Evolutionary conservation across 2,113 vertebrate species (phyloP).

Genomic region (Grus americana): DNA sequence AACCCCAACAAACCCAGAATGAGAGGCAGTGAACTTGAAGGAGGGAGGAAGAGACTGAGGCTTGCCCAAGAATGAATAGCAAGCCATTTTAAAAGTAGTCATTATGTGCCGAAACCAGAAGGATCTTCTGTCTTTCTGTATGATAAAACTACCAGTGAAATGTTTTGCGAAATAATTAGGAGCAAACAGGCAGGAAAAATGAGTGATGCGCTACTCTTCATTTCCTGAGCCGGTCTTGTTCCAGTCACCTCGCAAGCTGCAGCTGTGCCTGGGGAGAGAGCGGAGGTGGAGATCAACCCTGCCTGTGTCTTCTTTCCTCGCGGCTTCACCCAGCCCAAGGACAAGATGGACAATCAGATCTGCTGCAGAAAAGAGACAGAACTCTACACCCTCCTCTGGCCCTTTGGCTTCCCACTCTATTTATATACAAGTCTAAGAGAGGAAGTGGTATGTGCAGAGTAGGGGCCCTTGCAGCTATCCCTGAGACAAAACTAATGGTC

Average conservation of each 20-base stretch:
- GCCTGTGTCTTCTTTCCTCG: background rate
- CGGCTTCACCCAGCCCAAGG: background rate
- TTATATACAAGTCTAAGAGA: background rate
- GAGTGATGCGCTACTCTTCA: slow-evolving; percentile 16
- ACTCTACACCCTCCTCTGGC: background rate
- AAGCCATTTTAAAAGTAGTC: slow-evolving; percentile 20
- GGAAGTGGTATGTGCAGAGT: background rate
- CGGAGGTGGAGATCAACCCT: background rate
- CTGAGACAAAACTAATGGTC: background rate
- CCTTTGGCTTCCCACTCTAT: background rate
- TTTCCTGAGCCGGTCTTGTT: slow-evolving; percentile 8
- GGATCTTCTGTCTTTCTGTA: slow-evolving; percentile 26
- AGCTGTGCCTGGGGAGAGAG: background rate
- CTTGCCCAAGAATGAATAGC: background rate
- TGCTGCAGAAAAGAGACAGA: background rate
- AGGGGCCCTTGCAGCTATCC: slow-evolving; percentile 13
- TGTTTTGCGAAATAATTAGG: slow-evolving; percentile 43
- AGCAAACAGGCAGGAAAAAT: slow-evolving; percentile 42
- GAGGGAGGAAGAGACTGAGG: background rate
- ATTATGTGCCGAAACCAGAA: slow-evolving; percentile 23
- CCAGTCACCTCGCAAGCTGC: background rate
- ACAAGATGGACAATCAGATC: background rate
- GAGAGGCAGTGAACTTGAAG: background rate
- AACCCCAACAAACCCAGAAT: background rate
- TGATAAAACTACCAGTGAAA: slow-evolving; percentile 28